A percentile compares a stretch with the other conserved stretches of the same genome.
Conservation (phyloP, 53 echinoderm and acorn worm species). For the Patiria pectinifera region DNA sequence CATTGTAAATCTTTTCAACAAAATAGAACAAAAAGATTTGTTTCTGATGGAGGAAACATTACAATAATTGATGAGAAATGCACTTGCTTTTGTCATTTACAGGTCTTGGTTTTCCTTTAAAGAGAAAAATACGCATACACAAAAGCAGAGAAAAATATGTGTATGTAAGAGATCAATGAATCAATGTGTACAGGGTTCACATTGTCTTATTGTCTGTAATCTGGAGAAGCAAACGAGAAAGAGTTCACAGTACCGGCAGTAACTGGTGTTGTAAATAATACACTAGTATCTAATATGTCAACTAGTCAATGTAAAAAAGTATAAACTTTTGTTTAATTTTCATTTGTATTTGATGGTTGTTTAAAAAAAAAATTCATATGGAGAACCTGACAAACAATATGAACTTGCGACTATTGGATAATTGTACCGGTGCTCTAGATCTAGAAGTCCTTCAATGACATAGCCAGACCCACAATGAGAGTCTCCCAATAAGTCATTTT, state of each 20-base stretch:
- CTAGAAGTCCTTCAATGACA: too few species aligned
- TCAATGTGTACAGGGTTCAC: not conserved
- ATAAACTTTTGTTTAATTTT: too few species aligned
- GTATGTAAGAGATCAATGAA: not conserved
- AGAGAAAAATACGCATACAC: not conserved
- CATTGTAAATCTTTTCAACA: not conserved
- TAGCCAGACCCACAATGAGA: too few species aligned
- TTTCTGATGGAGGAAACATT: not conserved
- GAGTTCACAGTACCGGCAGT: not conserved
- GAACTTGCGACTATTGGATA: too few species aligned
- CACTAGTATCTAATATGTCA: too few species aligned
- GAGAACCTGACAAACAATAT: too few species aligned
- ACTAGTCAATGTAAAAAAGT: too few species aligned
- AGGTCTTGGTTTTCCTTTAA: conserved; percentile 34
- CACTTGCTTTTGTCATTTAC: conserved; percentile 55
- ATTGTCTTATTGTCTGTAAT: not conserved
- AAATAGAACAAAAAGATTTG: conserved; percentile 5
- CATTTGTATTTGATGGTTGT: too few species aligned
- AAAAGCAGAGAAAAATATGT: not conserved
- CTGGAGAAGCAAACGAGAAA: not conserved
- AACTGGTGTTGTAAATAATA: too few species aligned
- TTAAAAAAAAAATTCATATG: too few species aligned
- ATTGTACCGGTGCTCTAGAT: too few species aligned
- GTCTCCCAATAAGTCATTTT: too few species aligned
- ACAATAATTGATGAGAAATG: not conserved